Percentiles rank a stretch among this genome's conserved stretches.
Evolutionary conservation across 1,140 invertebrate genomes (phyloP).

Genomic region (Choristoneura fumiferana): DNA sequence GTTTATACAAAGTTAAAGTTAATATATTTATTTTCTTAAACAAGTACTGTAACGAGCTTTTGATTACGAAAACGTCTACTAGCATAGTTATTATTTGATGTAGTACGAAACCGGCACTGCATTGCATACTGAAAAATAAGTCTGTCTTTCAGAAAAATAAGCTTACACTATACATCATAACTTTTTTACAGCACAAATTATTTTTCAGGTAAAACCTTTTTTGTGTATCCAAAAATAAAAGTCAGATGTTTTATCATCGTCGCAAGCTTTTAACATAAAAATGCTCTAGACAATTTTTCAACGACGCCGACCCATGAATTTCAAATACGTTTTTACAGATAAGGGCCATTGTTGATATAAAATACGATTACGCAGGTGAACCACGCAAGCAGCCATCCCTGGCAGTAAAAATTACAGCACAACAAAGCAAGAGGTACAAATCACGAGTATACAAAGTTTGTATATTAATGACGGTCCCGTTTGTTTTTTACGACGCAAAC

Average conservation of each 20-base stretch:
- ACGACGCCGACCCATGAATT: constrained; percentile 53
- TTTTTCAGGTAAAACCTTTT: constrained; percentile 29
- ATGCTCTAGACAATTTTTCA: constrained; percentile 56
- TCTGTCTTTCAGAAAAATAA: no score
- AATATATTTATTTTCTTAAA: no score
- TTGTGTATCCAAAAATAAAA: constrained; percentile 36
- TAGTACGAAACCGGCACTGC: no score
- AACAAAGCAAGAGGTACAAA: constrained; percentile 58
- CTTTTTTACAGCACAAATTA: constrained; percentile 31
- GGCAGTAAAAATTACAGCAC: constrained; percentile 63
- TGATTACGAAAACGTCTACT: no score
- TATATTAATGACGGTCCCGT: constrained; percentile 50
- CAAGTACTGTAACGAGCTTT: no score
- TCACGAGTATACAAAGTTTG: constrained; percentile 57
- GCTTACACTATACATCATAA: constrained; percentile 19
- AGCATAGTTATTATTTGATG: no score
- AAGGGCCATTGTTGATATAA: constrained; percentile 64
- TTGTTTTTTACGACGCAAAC: no score
- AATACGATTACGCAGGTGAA: constrained; percentile 58
- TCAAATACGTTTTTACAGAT: constrained; percentile 62
- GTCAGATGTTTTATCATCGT: constrained; percentile 49
- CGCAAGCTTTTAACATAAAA: constrained; percentile 55
- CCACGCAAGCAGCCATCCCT: constrained; percentile 54
- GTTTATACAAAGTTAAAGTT: no score
- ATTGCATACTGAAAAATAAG: no score